Percentiles rank a stretch among this genome's conserved stretches.
phyloP scores from a whole-genome alignment of 1,140 invertebrate species.

The Watersipora subatra region DNA sequence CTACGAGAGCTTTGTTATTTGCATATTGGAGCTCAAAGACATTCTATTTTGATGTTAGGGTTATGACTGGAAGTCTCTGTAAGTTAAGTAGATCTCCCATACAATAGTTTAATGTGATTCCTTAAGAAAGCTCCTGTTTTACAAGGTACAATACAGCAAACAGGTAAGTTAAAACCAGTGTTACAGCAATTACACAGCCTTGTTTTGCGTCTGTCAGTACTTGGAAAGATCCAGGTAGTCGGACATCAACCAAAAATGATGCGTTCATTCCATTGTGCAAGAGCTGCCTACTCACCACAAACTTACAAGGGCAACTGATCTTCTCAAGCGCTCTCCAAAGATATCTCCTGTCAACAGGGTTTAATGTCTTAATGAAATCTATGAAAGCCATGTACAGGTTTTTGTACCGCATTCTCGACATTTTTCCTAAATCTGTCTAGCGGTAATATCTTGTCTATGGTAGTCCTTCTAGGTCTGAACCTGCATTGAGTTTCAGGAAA shows the following conservation, averaged over 20 bases:
- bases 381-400: neutral
- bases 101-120: neutral
- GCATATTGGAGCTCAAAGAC: neutral
- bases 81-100: neutral
- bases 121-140: neutral
- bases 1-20: neutral
- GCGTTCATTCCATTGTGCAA: constrained; percentile 8
- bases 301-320: constrained; percentile 7
- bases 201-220: constrained; percentile 10
- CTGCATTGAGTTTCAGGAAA: constrained; percentile 14
- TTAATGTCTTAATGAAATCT: constrained; percentile 3
- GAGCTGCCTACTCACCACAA: constrained; percentile 2
- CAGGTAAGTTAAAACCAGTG: constrained; percentile 11
- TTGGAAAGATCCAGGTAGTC: neutral
- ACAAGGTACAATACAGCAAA: neutral
- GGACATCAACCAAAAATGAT: constrained; percentile 5
- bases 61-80: neutral
- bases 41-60: neutral
- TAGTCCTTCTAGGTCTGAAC: constrained; percentile 9
- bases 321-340: neutral
- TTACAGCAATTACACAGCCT: constrained; percentile 11
- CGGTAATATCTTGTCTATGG: constrained; percentile 12
- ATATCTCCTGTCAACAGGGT: constrained; percentile 2
- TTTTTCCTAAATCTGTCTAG: constrained; percentile 13
- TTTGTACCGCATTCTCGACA: constrained; percentile 4